A percentile compares a stretch with the other conserved stretches of the same genome.
These are phyloP conservation scores for Onychostoma macrolepis DNA, from an alignment of 2,113 vertebrate genomes.

Conservation along the genomic window DNA sequence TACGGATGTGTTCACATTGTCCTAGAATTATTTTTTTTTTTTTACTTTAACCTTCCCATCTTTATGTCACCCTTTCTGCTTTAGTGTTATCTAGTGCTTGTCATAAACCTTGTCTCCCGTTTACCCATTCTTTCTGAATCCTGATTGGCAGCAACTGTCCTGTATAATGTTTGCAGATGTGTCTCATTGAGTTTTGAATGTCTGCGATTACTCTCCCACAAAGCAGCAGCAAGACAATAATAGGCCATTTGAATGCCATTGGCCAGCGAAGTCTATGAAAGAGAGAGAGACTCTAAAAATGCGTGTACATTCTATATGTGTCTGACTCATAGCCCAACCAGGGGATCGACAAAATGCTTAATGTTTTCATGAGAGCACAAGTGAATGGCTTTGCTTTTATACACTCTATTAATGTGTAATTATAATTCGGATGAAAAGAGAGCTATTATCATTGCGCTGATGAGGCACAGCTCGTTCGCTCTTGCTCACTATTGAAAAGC, in stretches of 20 bases:
- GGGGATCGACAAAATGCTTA: conserved; percentile 30
- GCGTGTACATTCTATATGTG: background rate
- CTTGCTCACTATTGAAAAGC: conserved; percentile 34
- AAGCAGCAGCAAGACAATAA: conserved; percentile 29
- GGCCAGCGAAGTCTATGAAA: conserved; percentile 24
- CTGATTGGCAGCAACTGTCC: background rate
- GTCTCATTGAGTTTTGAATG: conserved; percentile 42
- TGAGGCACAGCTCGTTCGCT: conserved; percentile 6
- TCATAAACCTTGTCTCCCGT: background rate
- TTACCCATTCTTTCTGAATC: conserved; percentile 15
- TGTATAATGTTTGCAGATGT: conserved; percentile 38
- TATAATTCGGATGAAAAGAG: conserved; percentile 44
- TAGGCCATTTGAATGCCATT: conserved; percentile 14
- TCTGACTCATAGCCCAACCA: conserved; percentile 22
- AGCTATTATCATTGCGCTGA: conserved; percentile 32
- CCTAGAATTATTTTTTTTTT: background rate
- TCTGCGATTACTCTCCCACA: conserved; percentile 33
- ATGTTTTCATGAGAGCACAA: conserved; percentile 28
- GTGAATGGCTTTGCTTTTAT: conserved; percentile 33
- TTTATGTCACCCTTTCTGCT: background rate
- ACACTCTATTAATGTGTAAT: conserved; percentile 48
- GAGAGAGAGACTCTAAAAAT: conserved; percentile 10
- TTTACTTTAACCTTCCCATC: background rate
- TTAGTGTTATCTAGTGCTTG: background rate
- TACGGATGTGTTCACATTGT: conserved; percentile 21